Base-by-base conservation (phyloP, 2,888 invertebrate genomes). In the Stenotaenia linearis region DNA sequence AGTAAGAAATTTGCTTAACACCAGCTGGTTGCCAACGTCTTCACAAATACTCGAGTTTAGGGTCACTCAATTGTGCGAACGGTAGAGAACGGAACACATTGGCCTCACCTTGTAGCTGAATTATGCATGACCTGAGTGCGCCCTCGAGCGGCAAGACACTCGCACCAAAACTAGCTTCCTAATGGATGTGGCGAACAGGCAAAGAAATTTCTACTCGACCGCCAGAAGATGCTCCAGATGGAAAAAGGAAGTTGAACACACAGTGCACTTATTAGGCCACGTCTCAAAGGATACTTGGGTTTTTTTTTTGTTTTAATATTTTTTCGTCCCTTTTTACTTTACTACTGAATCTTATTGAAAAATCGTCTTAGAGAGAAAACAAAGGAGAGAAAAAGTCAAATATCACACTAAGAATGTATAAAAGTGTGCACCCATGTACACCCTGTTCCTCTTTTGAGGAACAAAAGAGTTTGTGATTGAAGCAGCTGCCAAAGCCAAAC, bases 81-180 rank as follows among this genome's bases (percentile, higher is more conserved):
- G 69, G 25, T 69, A 25, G 28, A 69, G 69, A 69, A 69, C 25
- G 69, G 69, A 69, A 69, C 69, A 69, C 69, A 69, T 69, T 69
- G 69, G 69, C 69, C 69, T 69, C 69, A 69, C 69, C 69, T 69
- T 69, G 69, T 28, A 69, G 25, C 15, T 69, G 69, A 69, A 69
- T 69, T 69, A 69, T 69, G 69, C 69, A 69, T 69, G 69, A 69
- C 69, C 69, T 69, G 25, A 69, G 69, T 69, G 69, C 69, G 69
- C 69, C 69, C 69, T 69, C 69, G 69, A 69, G 69, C 69, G 69
- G 69, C 69, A 69, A 69, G 69, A 69, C 69, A 69, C 69, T 69
- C 69, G 69, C 69, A 69, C 69, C 69, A 69, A 69, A 69, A 69
- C 69, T 69, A 69, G 69, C 69, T 69, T 69, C 69, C 69, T 69